Evolutionary conservation across 1,140 invertebrate genomes (phyloP).

Genomic region (Lepidurus couesii): DNA sequence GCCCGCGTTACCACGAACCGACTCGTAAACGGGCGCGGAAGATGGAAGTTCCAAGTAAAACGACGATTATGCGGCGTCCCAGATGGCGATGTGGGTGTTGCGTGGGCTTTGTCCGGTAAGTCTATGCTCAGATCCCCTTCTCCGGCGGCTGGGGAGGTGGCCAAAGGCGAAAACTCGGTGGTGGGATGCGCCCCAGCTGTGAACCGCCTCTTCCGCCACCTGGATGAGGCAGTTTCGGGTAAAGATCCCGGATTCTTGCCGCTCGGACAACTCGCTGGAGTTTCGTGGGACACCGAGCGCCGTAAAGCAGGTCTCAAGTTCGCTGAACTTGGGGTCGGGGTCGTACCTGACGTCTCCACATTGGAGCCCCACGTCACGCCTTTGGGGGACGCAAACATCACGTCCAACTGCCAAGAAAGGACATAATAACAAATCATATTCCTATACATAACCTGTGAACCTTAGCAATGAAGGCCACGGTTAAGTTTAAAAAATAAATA

Average conservation of each 20-base stretch:
- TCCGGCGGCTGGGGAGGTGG: neutral
- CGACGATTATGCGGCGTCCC: neutral
- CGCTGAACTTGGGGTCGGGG: neutral
- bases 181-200: neutral
- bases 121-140: neutral
- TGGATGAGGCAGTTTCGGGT: neutral
- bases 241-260: neutral
- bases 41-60: constrained; percentile 3
- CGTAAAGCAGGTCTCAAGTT: neutral
- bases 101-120: neutral
- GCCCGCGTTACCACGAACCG: neutral
- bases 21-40: neutral
- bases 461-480: no score
- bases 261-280: neutral
- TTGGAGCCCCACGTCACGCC: neutral
- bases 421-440: neutral
- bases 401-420: constrained; percentile 4
- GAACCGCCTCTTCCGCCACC: neutral
- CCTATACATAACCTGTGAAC: neutral
- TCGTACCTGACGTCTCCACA: neutral
- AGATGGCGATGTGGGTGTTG: neutral
- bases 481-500: neutral
- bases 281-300: neutral
- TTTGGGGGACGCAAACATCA: neutral
- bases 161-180: neutral